Evolutionary conservation across 2,888 invertebrate genomes (phyloP).

Genomic region (Melitaea athalia): DNA sequence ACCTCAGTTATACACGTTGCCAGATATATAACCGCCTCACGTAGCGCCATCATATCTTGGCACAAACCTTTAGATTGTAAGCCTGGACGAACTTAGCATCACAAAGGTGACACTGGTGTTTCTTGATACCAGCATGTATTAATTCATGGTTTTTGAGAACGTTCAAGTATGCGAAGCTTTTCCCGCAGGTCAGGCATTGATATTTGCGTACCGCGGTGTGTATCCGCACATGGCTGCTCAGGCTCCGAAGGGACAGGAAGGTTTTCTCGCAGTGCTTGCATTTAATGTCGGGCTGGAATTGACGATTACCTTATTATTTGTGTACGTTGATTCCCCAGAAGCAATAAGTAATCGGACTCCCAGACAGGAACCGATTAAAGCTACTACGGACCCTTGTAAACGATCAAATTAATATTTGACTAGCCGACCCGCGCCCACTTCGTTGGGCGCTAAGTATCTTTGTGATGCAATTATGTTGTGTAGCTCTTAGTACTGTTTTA

Average conservation of each 20-base stretch:
- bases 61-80: slow-evolving; percentile 71
- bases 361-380: slow-evolving; percentile 7
- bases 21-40: neutral
- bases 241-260: slow-evolving; percentile 80
- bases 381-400: neutral
- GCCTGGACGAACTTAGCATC: slow-evolving; percentile 80
- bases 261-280: slow-evolving; percentile 73
- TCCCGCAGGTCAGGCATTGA: slow-evolving; percentile 83
- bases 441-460: no score
- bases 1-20: neutral
- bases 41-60: slow-evolving; percentile 4
- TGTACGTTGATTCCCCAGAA: slow-evolving; percentile 8
- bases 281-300: slow-evolving; percentile 74
- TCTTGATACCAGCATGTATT: slow-evolving; percentile 86
- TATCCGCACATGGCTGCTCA: slow-evolving; percentile 83
- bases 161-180: slow-evolving; percentile 85
- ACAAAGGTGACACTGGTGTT: slow-evolving; percentile 86
- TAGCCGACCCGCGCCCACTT: no score
- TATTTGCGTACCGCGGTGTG: slow-evolving; percentile 84
- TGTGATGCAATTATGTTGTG: no score
- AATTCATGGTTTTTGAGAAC: slow-evolving; percentile 87
- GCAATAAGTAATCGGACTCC: slow-evolving; percentile 1
- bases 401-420: no score
- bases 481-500: no score
- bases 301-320: slow-evolving; percentile 16